Percentiles rank a stretch among this genome's conserved stretches.
Evolutionary conservation across 2,113 vertebrate genomes (phyloP).

Genomic region (Syngnathus floridae): DNA sequence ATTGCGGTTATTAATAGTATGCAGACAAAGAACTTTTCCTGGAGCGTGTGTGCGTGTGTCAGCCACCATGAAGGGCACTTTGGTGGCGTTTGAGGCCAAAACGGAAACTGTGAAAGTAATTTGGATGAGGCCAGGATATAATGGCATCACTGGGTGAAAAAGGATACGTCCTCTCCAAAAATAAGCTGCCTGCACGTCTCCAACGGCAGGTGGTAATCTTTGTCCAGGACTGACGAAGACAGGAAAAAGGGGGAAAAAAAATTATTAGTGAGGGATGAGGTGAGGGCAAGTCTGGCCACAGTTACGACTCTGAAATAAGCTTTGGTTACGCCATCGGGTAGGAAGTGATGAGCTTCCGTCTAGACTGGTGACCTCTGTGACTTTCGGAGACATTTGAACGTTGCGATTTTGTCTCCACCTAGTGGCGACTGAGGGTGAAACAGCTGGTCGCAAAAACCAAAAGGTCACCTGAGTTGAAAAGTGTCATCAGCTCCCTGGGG

Average conservation of each 20-base stretch:
- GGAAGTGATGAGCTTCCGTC: conserved; percentile 41
- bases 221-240: conserved; percentile 56
- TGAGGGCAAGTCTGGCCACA: conserved; percentile 23
- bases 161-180: conserved; percentile 72
- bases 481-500: conserved; percentile 57
- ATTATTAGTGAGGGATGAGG: conserved; percentile 8
- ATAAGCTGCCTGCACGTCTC: conserved; percentile 74
- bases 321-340: conserved; percentile 23
- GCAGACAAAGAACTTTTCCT: conserved; percentile 54
- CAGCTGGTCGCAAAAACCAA: background rate
- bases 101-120: background rate
- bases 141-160: conserved; percentile 21
- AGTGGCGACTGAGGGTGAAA: conserved; percentile 37
- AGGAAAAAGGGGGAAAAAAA: background rate
- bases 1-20: conserved; percentile 67
- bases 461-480: conserved; percentile 67
- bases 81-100: background rate
- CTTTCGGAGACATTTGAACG: background rate
- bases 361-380: conserved; percentile 47
- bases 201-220: conserved; percentile 68
- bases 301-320: conserved; percentile 25
- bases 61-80: background rate
- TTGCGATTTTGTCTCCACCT: conserved; percentile 51
- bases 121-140: background rate
- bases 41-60: background rate